Evolutionary conservation across 2,888 invertebrate species (phyloP).

Genomic region (Taenaris catops): DNA sequence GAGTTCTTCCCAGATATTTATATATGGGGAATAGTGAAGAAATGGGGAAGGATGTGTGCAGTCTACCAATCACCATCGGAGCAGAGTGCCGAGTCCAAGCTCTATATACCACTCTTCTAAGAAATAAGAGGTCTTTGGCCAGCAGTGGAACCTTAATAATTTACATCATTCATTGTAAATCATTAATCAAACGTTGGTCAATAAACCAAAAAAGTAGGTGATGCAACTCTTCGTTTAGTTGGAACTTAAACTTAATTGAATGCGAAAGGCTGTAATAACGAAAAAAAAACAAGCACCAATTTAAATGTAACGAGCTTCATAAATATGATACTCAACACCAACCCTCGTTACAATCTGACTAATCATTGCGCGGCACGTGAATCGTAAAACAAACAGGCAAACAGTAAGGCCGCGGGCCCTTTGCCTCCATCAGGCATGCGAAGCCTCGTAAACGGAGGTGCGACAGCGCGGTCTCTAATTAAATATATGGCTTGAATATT

Average conservation of each 20-base stretch:
- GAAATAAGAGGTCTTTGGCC: too few relatives aligned
- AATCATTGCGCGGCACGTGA: slow-evolving; percentile 52
- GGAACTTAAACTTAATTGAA: slow-evolving; percentile 9
- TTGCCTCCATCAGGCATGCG: slow-evolving; percentile 46
- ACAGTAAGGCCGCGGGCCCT: slow-evolving; percentile 52
- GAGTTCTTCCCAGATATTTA: too few relatives aligned
- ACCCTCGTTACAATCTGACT: slow-evolving; percentile 52
- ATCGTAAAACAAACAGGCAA: slow-evolving; percentile 52
- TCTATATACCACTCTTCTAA: too few relatives aligned
- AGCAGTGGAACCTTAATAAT: too few relatives aligned
- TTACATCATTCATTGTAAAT: too few relatives aligned
- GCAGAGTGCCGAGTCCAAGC: too few relatives aligned
- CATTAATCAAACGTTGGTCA: background rate
- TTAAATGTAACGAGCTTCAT: slow-evolving; percentile 21
- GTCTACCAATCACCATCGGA: too few relatives aligned
- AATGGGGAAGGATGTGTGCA: too few relatives aligned
- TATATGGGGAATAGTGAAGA: too few relatives aligned
- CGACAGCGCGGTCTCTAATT: slow-evolving; percentile 70
- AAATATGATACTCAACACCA: slow-evolving; percentile 43
- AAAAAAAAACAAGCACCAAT: slow-evolving; percentile 15
- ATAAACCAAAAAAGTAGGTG: too few relatives aligned
- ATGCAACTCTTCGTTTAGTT: too few relatives aligned
- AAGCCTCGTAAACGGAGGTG: slow-evolving; percentile 54
- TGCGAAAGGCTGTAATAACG: slow-evolving; percentile 7
- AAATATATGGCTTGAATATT: too few relatives aligned